Percentiles rank a stretch among this genome's conserved stretches.
Evolutionary conservation across 1,140 invertebrate genomes (phyloP).

Genomic region (Bombus affinis): DNA sequence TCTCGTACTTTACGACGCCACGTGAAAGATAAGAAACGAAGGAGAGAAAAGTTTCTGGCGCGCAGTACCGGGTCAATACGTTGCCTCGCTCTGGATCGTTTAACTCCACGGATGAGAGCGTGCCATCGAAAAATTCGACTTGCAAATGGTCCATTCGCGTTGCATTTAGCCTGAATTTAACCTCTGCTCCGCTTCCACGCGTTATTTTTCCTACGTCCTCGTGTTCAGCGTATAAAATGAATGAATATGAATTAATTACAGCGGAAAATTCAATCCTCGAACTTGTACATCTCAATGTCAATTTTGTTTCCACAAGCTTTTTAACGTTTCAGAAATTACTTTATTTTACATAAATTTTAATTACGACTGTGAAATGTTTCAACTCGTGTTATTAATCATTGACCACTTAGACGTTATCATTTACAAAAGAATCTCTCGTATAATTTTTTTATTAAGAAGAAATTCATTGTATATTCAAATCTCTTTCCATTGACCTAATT

Average conservation of each 20-base stretch:
- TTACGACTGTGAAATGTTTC: too few species aligned
- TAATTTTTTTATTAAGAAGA: background rate
- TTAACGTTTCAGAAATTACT: too few species aligned
- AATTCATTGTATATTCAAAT: background rate
- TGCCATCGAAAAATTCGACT: conserved; percentile 42
- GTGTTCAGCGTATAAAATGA: too few species aligned
- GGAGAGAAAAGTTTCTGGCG: conserved; percentile 46
- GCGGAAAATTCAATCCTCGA: too few species aligned
- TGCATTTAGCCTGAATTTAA: background rate
- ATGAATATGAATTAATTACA: too few species aligned
- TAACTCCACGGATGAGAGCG: conserved; percentile 28
- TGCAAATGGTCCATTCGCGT: conserved; percentile 4
- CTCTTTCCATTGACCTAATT: background rate
- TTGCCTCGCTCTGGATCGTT: background rate
- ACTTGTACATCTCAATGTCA: too few species aligned
- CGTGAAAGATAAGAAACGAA: conserved; percentile 31
- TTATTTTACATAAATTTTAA: too few species aligned
- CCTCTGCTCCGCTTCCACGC: background rate
- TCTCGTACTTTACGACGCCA: conserved; percentile 58
- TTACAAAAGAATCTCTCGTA: background rate
- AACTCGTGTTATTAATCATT: too few species aligned
- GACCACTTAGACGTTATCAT: background rate
- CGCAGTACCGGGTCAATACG: background rate
- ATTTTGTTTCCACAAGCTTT: too few species aligned
- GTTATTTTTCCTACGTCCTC: background rate